Conservation (phyloP, 2,113 vertebrate species). For the Etia nguti region DNA sequence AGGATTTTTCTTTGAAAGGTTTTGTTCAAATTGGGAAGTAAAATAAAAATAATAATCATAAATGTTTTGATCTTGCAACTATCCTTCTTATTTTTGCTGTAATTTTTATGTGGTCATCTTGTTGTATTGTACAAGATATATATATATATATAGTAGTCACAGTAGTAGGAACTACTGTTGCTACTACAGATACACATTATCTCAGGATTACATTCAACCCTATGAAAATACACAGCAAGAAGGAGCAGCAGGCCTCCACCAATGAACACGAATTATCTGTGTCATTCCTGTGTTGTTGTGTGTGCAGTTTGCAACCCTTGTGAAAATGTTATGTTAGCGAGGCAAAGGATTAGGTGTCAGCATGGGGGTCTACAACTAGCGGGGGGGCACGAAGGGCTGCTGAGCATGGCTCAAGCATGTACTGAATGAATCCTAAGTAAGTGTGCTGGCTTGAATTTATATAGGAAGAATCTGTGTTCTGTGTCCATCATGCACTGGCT, state of each 20-base stretch:
- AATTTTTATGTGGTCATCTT: neutral
- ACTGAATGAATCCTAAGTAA: neutral
- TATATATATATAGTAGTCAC: neutral
- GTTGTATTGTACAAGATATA: neutral
- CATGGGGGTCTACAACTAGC: neutral
- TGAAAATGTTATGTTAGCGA: constrained; percentile 73
- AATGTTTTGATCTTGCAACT: neutral
- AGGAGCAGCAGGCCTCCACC: constrained; percentile 26
- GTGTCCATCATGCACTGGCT: neutral
- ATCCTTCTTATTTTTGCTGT: neutral
- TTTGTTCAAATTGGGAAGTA: neutral
- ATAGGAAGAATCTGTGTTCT: neutral
- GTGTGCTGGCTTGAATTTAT: neutral
- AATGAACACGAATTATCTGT: constrained; percentile 66
- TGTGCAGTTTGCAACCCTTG: constrained; percentile 59
- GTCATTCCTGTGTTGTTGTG: constrained; percentile 27
- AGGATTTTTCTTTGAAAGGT: neutral
- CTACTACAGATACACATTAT: neutral
- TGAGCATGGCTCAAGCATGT: neutral
- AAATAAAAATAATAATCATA: neutral
- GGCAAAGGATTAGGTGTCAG: constrained; percentile 66
- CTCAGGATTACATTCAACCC: constrained; percentile 18
- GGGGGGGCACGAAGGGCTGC: neutral
- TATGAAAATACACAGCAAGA: constrained; percentile 55
- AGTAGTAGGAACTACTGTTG: too few species aligned